These are phyloP conservation scores for Plebejus argus DNA, from an alignment of 2,888 invertebrate genomes.

Conservation along the genomic window DNA sequence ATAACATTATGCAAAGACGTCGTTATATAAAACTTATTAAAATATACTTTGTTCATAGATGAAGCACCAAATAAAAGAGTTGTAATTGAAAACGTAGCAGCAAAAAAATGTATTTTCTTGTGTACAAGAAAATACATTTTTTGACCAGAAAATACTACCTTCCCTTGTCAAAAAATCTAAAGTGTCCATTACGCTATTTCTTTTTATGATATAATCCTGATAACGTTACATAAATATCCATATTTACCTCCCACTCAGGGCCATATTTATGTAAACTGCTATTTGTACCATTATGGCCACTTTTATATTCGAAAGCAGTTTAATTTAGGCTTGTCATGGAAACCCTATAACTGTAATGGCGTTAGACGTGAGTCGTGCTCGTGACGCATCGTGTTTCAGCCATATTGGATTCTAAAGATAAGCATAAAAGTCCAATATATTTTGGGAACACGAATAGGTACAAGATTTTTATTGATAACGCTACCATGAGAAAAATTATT, in stretches of 20 bases:
- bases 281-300: not conserved
- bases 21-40: slow-evolving; percentile 1
- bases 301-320: slow-evolving; percentile 20
- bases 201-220: not conserved
- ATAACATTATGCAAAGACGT: not conserved
- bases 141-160: not conserved
- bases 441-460: slow-evolving; percentile 1
- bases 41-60: not conserved
- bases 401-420: slow-evolving; percentile 38
- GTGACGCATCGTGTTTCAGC: slow-evolving; percentile 34
- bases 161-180: not conserved
- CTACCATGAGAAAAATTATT: not conserved
- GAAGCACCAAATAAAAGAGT: not conserved
- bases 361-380: slow-evolving; percentile 35
- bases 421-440: slow-evolving; percentile 26
- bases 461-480: slow-evolving; percentile 18
- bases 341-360: slow-evolving; percentile 38
- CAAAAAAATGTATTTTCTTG: not conserved
- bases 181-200: not conserved
- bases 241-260: not conserved
- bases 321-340: slow-evolving; percentile 36
- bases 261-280: not conserved
- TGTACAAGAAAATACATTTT: no score
- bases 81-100: not conserved
- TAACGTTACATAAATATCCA: not conserved